These are phyloP conservation scores for Drosophila fulvimacula DNA, from an alignment of 2,888 invertebrate species.

Conservation along the genomic window DNA sequence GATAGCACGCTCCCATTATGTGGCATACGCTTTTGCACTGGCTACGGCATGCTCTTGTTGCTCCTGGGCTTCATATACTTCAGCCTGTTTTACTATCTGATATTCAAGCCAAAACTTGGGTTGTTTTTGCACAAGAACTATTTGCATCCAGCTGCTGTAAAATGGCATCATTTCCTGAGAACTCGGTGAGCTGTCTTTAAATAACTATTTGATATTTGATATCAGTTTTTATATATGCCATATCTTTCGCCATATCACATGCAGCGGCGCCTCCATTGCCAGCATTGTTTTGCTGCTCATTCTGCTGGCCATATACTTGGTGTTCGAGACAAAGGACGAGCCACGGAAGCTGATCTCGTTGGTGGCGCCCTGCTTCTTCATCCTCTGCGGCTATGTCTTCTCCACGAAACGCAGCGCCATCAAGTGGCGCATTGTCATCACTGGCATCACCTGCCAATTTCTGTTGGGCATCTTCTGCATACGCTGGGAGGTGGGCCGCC, in stretches of 20 bases:
- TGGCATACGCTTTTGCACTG: conserved; percentile 86
- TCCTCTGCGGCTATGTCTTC: conserved; percentile 88
- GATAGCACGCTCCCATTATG: conserved; percentile 54
- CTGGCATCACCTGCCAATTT: conserved; percentile 94
- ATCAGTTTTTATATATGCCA: not conserved
- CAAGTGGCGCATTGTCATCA: conserved; percentile 92
- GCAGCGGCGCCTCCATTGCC: conserved; percentile 85
- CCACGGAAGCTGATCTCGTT: conserved; percentile 89
- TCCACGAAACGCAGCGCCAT: conserved; percentile 88
- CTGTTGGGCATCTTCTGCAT: conserved; percentile 93
- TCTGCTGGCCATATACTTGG: conserved; percentile 87
- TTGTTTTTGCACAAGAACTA: conserved; percentile 51
- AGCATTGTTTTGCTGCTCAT: conserved; percentile 85
- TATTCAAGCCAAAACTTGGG: conserved; percentile 87
- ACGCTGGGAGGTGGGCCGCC: conserved; percentile 92
- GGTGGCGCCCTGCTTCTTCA: conserved; percentile 88
- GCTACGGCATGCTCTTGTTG: conserved; percentile 90
- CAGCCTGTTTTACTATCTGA: conserved; percentile 87
- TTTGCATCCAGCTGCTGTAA: conserved; percentile 64
- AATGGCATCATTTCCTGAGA: conserved; percentile 77
- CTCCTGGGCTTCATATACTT: conserved; percentile 87
- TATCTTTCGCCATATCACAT: not conserved
- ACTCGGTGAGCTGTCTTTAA: conserved; percentile 60
- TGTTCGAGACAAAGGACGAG: conserved; percentile 87
- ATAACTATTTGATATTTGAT: not conserved